These are phyloP conservation scores for Paratilapia polleni DNA, from an alignment of 2,113 vertebrate species.

Conservation along the genomic window DNA sequence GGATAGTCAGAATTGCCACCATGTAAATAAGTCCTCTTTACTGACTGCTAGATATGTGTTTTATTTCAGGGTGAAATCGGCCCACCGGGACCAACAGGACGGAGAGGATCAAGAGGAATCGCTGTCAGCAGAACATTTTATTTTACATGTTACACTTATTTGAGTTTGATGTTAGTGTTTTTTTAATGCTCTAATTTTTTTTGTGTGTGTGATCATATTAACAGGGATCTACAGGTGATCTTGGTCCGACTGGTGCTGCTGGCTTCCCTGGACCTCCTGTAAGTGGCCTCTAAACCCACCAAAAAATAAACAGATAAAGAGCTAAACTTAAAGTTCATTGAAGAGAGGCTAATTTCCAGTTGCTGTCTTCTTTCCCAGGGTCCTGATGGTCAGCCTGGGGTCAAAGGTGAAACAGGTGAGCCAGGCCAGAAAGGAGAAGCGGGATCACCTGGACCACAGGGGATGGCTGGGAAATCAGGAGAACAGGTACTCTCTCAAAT, in stretches of 20 bases:
- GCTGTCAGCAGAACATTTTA: constrained; percentile 84
- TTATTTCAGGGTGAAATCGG: constrained; percentile 91
- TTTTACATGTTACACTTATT: neutral
- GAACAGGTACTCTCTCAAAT: constrained; percentile 77
- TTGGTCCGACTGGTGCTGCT: constrained; percentile 89
- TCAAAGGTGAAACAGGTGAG: constrained; percentile 95
- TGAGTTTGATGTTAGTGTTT: neutral
- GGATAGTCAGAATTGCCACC: neutral
- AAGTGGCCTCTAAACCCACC: constrained; percentile 54
- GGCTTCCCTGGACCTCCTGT: constrained; percentile 94
- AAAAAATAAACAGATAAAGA: neutral
- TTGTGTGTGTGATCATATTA: constrained; percentile 19
- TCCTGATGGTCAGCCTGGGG: constrained; percentile 93
- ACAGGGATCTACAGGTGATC: constrained; percentile 92
- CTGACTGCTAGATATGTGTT: neutral
- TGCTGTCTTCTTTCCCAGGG: constrained; percentile 79
- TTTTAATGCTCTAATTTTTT: neutral
- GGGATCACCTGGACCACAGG: constrained; percentile 91
- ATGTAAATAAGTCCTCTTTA: neutral
- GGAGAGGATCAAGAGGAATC: constrained; percentile 90
- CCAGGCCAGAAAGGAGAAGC: constrained; percentile 92
- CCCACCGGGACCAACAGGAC: constrained; percentile 88
- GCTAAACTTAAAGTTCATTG: neutral
- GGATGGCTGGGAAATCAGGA: constrained; percentile 89
- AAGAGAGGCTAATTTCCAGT: neutral